These are phyloP conservation scores for Empis livida DNA, from an alignment of 2,888 invertebrate genomes.

Conservation along the genomic window DNA sequence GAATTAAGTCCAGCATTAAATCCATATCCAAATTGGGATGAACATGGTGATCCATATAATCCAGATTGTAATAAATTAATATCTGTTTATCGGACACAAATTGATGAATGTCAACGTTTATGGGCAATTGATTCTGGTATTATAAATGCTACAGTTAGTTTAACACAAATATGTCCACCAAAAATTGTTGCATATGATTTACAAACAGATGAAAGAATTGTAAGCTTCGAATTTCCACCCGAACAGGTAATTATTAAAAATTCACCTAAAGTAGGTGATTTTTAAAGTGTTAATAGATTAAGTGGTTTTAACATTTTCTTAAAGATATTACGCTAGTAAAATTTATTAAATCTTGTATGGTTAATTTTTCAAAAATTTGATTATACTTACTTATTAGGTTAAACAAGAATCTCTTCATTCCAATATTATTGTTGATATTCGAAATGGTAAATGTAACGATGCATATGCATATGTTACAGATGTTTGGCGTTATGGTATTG, in stretches of 20 bases:
- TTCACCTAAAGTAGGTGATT: too few relatives aligned
- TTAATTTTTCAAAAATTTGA: background rate
- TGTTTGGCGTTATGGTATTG: slow-evolving; percentile 46
- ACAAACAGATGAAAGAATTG: slow-evolving; percentile 45
- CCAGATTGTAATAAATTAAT: slow-evolving; percentile 53
- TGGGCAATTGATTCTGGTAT: slow-evolving; percentile 75
- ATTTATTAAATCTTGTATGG: too few relatives aligned
- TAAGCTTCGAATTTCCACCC: slow-evolving; percentile 50
- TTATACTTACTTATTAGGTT: slow-evolving; percentile 29
- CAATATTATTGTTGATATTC: slow-evolving; percentile 43
- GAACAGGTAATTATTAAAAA: slow-evolving; percentile 37
- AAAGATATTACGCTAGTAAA: too few relatives aligned
- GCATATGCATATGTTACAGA: slow-evolving; percentile 50
- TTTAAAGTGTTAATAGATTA: background rate
- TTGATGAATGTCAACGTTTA: slow-evolving; percentile 60
- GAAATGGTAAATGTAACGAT: slow-evolving; percentile 40
- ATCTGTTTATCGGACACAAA: slow-evolving; percentile 62
- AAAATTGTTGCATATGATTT: slow-evolving; percentile 61
- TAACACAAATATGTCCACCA: slow-evolving; percentile 59
- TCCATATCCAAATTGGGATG: slow-evolving; percentile 62
- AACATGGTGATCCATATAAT: slow-evolving; percentile 27
- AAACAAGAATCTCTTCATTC: slow-evolving; percentile 50
- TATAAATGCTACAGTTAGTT: slow-evolving; percentile 50
- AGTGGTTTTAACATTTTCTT: background rate
- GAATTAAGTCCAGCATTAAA: slow-evolving; percentile 47